Percentiles rank a stretch among this genome's conserved stretches.
These are phyloP conservation scores for Cercopithecus neglectus DNA, from an alignment of 2,797 vertebrate genomes.

Conservation along the genomic window DNA sequence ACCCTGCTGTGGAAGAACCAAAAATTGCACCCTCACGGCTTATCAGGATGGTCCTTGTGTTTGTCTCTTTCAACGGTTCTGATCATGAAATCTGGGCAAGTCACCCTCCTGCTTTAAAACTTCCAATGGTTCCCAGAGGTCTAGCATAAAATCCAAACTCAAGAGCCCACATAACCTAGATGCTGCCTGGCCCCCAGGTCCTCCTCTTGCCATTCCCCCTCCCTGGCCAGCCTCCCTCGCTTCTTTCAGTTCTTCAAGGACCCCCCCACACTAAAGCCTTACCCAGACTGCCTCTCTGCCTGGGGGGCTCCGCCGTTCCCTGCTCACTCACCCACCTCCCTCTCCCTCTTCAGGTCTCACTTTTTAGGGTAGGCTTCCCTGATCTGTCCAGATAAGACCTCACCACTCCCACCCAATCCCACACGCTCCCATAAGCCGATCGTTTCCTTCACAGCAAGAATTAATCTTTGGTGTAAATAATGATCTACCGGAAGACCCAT, in stretches of 20 bases:
- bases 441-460: background rate
- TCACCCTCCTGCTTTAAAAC: background rate
- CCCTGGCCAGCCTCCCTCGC: too few species aligned
- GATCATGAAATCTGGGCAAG: background rate
- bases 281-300: background rate
- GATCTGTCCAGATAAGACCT: background rate
- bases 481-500: background rate
- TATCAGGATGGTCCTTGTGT: too few species aligned
- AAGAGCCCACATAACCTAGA: background rate
- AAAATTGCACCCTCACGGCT: background rate
- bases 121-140: background rate
- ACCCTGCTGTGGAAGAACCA: background rate
- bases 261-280: background rate
- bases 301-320: background rate
- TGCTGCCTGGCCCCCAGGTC: background rate
- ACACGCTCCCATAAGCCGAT: too few species aligned
- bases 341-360: background rate
- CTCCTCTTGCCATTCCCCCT: rapidly evolving
- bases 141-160: background rate
- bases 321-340: background rate
- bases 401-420: background rate
- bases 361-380: background rate
- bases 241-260: background rate
- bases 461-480: rapidly evolving
- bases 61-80: background rate